phyloP scores from a whole-genome alignment of 2,113 vertebrate species.

The Daphoenositta chrysoptera region DNA sequence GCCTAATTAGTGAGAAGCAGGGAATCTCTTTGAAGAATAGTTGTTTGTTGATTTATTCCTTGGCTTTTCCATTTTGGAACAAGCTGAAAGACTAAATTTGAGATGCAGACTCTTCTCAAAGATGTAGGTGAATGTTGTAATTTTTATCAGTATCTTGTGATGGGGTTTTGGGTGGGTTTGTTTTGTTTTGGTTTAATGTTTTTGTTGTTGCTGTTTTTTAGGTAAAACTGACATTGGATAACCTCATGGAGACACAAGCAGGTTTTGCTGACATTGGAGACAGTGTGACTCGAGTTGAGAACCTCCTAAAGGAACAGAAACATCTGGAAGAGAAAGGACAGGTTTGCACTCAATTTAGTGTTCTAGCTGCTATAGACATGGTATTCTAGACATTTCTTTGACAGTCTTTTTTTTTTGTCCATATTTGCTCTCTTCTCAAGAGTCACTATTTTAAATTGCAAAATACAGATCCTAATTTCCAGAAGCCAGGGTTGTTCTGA shows the following conservation, averaged over 20 bases:
- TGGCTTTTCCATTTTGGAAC: not conserved
- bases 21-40: not conserved
- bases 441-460: not conserved
- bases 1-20: not conserved
- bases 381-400: not conserved
- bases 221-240: conserved; percentile 85
- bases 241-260: conserved; percentile 76
- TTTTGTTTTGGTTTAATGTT: not conserved
- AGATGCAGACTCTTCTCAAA: not conserved
- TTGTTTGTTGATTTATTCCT: not conserved
- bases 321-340: conserved; percentile 84
- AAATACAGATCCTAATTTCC: not conserved
- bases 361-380: not conserved
- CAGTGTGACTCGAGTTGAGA: conserved; percentile 78
- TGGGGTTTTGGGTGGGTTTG: not conserved
- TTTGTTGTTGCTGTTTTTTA: not conserved
- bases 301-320: conserved; percentile 83
- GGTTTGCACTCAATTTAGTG: conserved; percentile 63
- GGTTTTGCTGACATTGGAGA: conserved; percentile 79
- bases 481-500: not conserved
- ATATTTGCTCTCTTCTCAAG: not conserved
- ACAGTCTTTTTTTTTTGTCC: not conserved
- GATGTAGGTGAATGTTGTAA: not conserved
- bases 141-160: not conserved
- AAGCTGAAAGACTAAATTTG: not conserved